Evolutionary conservation across 2,888 invertebrate genomes (phyloP).

Genomic region (Graphium colonna): DNA sequence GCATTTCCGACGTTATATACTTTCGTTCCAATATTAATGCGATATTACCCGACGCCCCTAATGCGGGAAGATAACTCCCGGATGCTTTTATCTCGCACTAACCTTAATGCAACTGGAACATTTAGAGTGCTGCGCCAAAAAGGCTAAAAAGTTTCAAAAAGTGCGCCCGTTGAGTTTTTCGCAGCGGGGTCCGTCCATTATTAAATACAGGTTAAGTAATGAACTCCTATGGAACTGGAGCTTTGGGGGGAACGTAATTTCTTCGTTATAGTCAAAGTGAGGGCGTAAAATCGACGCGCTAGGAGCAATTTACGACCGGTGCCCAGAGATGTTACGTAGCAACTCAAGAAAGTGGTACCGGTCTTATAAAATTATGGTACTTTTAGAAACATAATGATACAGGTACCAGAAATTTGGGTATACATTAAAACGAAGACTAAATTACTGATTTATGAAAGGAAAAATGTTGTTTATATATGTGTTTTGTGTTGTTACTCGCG

Average conservation of each 20-base stretch:
- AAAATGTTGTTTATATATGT: too few relatives aligned
- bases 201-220: constrained; percentile 36
- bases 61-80: neutral
- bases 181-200: constrained; percentile 28
- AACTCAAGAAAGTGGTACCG: too few relatives aligned
- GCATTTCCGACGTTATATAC: neutral
- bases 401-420: too few relatives aligned
- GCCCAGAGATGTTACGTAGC: too few relatives aligned
- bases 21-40: too few relatives aligned
- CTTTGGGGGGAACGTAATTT: constrained; percentile 42
- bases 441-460: too few relatives aligned
- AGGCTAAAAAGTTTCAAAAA: constrained; percentile 9
- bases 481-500: too few relatives aligned
- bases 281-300: constrained; percentile 53
- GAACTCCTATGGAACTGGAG: constrained; percentile 37
- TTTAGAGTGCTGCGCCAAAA: constrained; percentile 2
- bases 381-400: too few relatives aligned
- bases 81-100: constrained; percentile 16
- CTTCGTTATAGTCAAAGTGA: constrained; percentile 42
- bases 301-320: constrained; percentile 59
- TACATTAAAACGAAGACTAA: too few relatives aligned
- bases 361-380: too few relatives aligned
- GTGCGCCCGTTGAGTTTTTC: constrained; percentile 23
- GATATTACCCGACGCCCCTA: too few relatives aligned
- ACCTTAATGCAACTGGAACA: constrained; percentile 8